phyloP scores from a whole-genome alignment of 2,797 vertebrate species.

The Hybognathus amarus region DNA sequence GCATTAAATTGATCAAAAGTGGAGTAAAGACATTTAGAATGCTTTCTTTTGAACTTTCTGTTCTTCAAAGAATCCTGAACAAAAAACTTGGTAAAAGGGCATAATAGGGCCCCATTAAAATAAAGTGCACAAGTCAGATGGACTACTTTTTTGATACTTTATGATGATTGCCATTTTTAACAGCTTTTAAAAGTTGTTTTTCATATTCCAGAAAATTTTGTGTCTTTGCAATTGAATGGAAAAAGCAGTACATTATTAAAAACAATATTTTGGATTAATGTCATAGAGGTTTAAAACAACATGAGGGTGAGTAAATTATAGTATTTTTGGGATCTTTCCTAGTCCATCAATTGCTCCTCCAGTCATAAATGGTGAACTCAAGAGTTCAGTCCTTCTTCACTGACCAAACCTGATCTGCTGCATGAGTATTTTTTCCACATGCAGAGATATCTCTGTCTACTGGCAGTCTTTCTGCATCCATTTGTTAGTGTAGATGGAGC shows the following conservation, averaged over 20 bases:
- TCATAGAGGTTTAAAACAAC: not conserved
- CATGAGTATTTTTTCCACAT: conserved; percentile 37
- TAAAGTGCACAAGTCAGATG: not conserved
- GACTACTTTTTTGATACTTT: not conserved
- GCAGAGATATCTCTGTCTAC: conserved; percentile 46
- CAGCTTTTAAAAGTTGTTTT: not conserved
- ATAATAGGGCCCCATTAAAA: too few species aligned
- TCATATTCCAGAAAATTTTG: not conserved
- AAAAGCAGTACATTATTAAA: not conserved
- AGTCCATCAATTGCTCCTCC: not conserved
- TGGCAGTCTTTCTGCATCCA: conserved; percentile 29
- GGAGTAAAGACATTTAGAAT: not conserved
- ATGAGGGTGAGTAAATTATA: not conserved
- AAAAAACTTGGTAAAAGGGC: too few species aligned
- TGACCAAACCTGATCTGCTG: conserved; percentile 24
- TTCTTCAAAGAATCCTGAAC: not conserved
- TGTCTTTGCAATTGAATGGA: not conserved
- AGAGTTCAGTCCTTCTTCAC: not conserved
- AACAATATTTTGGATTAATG: not conserved
- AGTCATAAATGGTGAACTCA: not conserved
- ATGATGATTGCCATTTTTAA: not conserved
- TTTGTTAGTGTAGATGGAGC: conserved; percentile 62
- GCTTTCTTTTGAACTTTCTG: not conserved
- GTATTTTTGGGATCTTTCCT: not conserved
- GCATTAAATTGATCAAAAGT: not conserved